phyloP scores from a whole-genome alignment of 1,140 invertebrate species.

The Diorhabda carinulata region DNA sequence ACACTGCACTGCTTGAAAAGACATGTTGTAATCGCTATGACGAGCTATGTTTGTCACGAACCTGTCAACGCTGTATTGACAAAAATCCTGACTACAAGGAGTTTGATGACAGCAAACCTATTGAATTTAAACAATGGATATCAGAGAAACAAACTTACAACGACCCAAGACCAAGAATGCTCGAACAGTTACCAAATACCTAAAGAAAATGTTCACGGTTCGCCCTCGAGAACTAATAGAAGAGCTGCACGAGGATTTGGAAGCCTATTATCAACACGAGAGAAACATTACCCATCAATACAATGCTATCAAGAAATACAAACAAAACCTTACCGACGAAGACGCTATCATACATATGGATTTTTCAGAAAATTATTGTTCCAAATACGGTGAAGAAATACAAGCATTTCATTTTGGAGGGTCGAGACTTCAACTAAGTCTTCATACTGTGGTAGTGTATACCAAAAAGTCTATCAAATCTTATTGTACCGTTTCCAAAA shows the following conservation, averaged over 20 bases:
- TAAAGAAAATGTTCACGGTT: slow-evolving; percentile 10
- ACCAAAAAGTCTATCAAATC: neutral
- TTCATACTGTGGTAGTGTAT: neutral
- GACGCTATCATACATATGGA: slow-evolving; percentile 18
- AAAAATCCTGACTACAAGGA: too few species aligned
- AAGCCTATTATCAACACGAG: slow-evolving; percentile 12
- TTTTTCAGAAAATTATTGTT: slow-evolving; percentile 15
- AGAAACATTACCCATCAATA: slow-evolving; percentile 19
- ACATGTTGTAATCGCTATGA: too few species aligned
- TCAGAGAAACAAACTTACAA: slow-evolving; percentile 17
- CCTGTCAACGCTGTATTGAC: too few species aligned
- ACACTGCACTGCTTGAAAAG: too few species aligned
- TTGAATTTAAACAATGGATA: slow-evolving; percentile 4
- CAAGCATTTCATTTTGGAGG: too few species aligned
- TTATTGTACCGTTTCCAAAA: neutral
- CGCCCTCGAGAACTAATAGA: slow-evolving; percentile 9
- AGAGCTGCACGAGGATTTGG: slow-evolving; percentile 15
- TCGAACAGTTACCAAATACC: slow-evolving; percentile 4
- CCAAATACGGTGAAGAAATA: neutral
- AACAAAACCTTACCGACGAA: slow-evolving; percentile 14
- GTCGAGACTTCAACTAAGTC: too few species aligned
- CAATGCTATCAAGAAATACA: slow-evolving; percentile 19
- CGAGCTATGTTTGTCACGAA: too few species aligned
- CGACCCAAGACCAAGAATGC: slow-evolving; percentile 5
- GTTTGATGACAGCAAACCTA: too few species aligned